These are phyloP conservation scores for Carposina sasakii DNA, from an alignment of 1,140 invertebrate genomes.

Conservation along the genomic window DNA sequence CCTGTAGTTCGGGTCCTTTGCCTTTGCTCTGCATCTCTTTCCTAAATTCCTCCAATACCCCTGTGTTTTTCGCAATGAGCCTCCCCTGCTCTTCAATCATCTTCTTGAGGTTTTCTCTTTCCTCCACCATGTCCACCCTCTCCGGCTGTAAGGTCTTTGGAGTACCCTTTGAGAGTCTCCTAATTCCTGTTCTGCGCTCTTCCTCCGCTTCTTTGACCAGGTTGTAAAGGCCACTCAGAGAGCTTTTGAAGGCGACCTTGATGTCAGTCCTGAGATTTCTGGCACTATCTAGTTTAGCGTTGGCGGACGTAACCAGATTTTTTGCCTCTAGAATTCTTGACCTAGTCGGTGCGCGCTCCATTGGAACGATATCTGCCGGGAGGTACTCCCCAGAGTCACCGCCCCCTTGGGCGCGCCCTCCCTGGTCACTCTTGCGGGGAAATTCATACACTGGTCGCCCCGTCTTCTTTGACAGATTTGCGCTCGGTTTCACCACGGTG, in stretches of 20 bases:
- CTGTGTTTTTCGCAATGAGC: background rate
- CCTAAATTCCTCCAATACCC: background rate
- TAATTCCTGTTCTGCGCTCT: background rate
- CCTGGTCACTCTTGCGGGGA: too few relatives aligned
- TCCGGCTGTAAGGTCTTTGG: too few relatives aligned
- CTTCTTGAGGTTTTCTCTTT: background rate
- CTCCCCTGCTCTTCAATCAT: background rate
- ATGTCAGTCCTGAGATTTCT: background rate
- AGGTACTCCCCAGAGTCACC: too few relatives aligned
- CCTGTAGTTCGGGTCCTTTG: background rate
- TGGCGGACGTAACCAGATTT: background rate
- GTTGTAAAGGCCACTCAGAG: background rate
- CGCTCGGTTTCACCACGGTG: too few relatives aligned
- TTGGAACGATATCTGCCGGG: background rate
- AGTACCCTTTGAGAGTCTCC: too few relatives aligned
- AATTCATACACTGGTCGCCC: too few relatives aligned
- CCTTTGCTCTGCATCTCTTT: background rate
- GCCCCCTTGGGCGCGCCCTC: too few relatives aligned
- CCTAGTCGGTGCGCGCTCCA: background rate
- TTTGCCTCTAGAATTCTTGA: background rate
- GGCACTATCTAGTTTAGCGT: background rate
- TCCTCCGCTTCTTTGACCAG: background rate
- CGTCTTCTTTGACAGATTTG: too few relatives aligned
- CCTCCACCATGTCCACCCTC: background rate
- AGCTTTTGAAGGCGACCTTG: too few relatives aligned